These are phyloP conservation scores for Pyrochroa serraticornis DNA, from an alignment of 2,888 invertebrate species.

Conservation along the genomic window DNA sequence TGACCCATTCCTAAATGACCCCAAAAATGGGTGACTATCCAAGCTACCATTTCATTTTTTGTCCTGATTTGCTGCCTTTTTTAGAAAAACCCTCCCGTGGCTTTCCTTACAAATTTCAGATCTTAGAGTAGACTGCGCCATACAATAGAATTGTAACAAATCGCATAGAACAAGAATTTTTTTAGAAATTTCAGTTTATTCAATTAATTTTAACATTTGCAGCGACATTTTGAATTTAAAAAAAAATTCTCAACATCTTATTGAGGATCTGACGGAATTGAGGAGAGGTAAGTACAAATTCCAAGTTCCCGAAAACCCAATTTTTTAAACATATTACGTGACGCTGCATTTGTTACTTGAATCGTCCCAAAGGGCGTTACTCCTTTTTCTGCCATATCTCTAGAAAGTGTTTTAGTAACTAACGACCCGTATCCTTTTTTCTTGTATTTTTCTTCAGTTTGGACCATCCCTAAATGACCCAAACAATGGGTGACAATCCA, in stretches of 20 bases:
- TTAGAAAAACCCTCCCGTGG: no score
- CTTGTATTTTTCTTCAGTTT: slow-evolving; percentile 50
- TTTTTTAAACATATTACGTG: slow-evolving; percentile 50
- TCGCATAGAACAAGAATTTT: no score
- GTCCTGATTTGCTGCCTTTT: no score
- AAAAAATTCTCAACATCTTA: no score
- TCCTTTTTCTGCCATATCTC: slow-evolving; percentile 49
- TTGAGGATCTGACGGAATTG: no score
- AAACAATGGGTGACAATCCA: slow-evolving; percentile 54
- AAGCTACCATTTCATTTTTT: slow-evolving; percentile 52
- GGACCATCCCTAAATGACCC: slow-evolving; percentile 51
- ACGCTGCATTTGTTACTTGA: slow-evolving; percentile 46
- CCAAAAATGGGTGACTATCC: slow-evolving; percentile 52
- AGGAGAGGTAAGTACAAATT: not conserved
- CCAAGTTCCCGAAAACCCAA: slow-evolving; percentile 42
- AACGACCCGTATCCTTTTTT: slow-evolving; percentile 53
- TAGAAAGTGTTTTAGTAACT: slow-evolving; percentile 48
- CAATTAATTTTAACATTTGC: no score
- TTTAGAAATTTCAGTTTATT: no score
- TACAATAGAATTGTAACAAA: no score
- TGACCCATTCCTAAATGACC: slow-evolving; percentile 52
- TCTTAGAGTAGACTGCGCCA: no score
- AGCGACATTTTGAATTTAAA: no score
- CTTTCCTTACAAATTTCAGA: no score
- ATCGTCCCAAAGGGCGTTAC: slow-evolving; percentile 47